Conservation (phyloP, 2,888 invertebrate species). For the Gortyna flavago region DNA sequence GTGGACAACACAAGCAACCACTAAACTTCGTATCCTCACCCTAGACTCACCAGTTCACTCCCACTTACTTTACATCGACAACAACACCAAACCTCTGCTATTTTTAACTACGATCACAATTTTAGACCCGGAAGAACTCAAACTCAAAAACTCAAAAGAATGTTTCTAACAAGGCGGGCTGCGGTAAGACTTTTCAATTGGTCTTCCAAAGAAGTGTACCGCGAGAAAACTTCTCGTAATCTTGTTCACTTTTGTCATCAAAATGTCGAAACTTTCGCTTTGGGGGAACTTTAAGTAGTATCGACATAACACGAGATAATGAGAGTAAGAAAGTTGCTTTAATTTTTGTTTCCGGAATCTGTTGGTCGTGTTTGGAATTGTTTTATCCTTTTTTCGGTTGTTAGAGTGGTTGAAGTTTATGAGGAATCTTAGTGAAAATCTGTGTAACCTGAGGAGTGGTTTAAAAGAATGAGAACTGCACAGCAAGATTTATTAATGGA, state of each 20-base stretch:
- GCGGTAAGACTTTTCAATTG: constrained; percentile 63
- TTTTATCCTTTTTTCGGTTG: neutral
- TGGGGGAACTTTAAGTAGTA: constrained; percentile 50
- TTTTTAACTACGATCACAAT: constrained; percentile 43
- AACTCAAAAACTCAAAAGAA: constrained; percentile 44
- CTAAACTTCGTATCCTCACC: neutral
- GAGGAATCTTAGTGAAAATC: neutral
- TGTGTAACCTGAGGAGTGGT: neutral
- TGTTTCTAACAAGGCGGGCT: constrained; percentile 59
- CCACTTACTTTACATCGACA: constrained; percentile 17
- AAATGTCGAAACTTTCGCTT: constrained; percentile 62
- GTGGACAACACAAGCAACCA: neutral
- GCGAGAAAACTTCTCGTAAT: constrained; percentile 57
- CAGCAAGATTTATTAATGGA: neutral
- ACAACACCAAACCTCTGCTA: constrained; percentile 18
- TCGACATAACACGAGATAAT: constrained; percentile 61
- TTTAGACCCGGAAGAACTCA: constrained; percentile 33
- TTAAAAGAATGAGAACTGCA: neutral
- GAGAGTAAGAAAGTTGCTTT: constrained; percentile 33
- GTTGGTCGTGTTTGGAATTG: constrained; percentile 7
- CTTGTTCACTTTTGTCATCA: constrained; percentile 66
- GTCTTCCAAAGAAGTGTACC: constrained; percentile 50
- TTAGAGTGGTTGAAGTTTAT: neutral
- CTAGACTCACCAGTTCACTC: neutral
- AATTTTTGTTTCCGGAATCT: constrained; percentile 36